Evolutionary conservation across 2,888 invertebrate species (phyloP).

Genomic region (Andrena fulva): DNA sequence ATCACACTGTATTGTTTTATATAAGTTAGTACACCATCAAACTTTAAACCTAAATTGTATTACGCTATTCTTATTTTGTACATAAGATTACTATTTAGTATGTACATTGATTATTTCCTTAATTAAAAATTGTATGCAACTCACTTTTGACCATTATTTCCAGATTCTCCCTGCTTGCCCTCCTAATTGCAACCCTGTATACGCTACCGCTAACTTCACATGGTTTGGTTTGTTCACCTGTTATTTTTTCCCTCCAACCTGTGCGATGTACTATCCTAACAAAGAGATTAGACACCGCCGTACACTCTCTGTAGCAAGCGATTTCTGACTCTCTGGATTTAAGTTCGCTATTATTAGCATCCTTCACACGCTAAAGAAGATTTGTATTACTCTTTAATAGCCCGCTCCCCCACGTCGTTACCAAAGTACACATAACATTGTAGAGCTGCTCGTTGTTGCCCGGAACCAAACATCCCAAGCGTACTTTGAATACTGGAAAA

Average conservation of each 20-base stretch:
- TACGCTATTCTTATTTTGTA: constrained; percentile 80
- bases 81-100: constrained; percentile 82
- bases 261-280: constrained; percentile 51
- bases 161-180: constrained; percentile 79
- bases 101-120: constrained; percentile 82
- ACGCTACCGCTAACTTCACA: constrained; percentile 66
- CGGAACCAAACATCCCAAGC: not conserved
- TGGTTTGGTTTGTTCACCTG: constrained; percentile 63
- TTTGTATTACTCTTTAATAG: not conserved
- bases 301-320: constrained; percentile 19
- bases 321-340: constrained; percentile 17
- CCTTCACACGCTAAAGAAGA: not conserved
- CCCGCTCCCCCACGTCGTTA: not conserved
- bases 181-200: constrained; percentile 71
- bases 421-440: not conserved
- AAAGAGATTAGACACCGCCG: constrained; percentile 34
- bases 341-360: not conserved
- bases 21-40: constrained; percentile 73
- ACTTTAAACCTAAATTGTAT: constrained; percentile 77
- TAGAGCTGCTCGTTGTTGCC: constrained; percentile 1
- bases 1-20: constrained; percentile 68
- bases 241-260: constrained; percentile 34
- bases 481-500: not conserved
- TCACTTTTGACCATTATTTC: constrained; percentile 83
- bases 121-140: constrained; percentile 83